A percentile compares a stretch with the other conserved stretches of the same genome.
phyloP scores from a whole-genome alignment of 2,113 vertebrate genomes.

The Mola mola region DNA sequence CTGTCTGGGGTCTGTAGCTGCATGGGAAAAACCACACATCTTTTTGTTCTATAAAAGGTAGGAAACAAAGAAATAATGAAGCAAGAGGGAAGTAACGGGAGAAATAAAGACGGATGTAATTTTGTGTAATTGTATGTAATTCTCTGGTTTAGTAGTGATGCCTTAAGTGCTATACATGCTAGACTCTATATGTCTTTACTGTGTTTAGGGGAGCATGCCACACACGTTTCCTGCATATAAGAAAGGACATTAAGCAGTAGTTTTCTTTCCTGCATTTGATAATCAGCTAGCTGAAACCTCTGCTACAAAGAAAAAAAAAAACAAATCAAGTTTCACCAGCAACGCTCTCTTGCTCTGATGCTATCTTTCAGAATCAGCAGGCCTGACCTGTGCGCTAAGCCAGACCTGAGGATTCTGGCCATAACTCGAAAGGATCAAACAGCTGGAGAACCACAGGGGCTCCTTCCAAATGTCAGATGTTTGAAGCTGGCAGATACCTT shows the following conservation, averaged over 20 bases:
- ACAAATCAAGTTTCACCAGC: constrained; percentile 44
- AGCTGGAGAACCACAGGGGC: constrained; percentile 66
- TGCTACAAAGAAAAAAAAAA: constrained; percentile 36
- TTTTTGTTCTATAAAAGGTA: no score
- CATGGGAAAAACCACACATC: constrained; percentile 4
- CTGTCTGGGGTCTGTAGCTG: background rate
- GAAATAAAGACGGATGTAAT: constrained; percentile 21
- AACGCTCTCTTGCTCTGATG: constrained; percentile 13
- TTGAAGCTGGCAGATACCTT: constrained; percentile 69
- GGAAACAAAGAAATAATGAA: no score
- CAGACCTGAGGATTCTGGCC: constrained; percentile 69
- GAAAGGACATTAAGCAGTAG: background rate
- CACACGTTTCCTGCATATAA: constrained; percentile 29
- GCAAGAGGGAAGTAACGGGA: constrained; percentile 2
- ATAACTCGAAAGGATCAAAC: constrained; percentile 76
- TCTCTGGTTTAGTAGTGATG: constrained; percentile 32
- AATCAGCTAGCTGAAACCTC: constrained; percentile 16
- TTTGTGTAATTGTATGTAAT: constrained; percentile 36
- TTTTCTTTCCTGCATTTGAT: constrained; percentile 21
- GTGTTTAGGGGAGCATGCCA: constrained; percentile 6
- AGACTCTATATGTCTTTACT: background rate
- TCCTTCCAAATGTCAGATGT: constrained; percentile 80
- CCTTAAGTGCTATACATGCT: constrained; percentile 15
- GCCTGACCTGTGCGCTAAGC: constrained; percentile 53
- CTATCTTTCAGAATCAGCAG: constrained; percentile 54